Percentiles rank a stretch among this genome's conserved stretches.
Evolutionary conservation across 2,113 vertebrate genomes (phyloP).

Genomic region (Siniperca knerii): DNA sequence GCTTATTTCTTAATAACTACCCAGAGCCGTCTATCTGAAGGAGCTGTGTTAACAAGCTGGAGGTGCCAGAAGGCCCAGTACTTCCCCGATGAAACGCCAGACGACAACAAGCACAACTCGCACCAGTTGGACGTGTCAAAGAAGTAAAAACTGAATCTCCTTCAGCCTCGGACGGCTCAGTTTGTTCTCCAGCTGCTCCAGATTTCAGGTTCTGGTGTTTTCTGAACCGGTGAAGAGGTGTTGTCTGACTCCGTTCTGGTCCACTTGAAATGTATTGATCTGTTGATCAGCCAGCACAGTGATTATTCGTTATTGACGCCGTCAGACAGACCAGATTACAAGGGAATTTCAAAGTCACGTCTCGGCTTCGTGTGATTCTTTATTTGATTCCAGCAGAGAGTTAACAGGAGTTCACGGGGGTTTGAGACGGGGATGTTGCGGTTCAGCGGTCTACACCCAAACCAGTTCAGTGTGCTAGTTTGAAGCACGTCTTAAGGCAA

Average conservation of each 20-base stretch:
- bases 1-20: not conserved
- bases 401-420: not conserved
- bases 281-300: constrained; percentile 38
- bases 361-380: not conserved
- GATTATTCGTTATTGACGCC: constrained; percentile 16
- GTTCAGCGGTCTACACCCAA: not conserved
- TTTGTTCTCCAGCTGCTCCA: constrained; percentile 1
- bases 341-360: not conserved
- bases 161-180: not conserved
- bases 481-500: not conserved
- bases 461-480: not conserved
- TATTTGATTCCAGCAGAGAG: too few species aligned
- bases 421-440: not conserved
- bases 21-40: not conserved
- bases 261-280: not conserved
- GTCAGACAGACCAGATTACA: not conserved
- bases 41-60: not conserved
- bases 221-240: constrained; percentile 7
- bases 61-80: not conserved
- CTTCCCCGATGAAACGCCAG: not conserved
- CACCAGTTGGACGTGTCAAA: not conserved
- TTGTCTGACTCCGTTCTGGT: not conserved
- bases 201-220: not conserved
- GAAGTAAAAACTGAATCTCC: not conserved
- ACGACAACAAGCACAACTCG: not conserved